These are phyloP conservation scores for Mesembrinibis cayennensis DNA, from an alignment of 2,113 vertebrate species.

Conservation along the genomic window DNA sequence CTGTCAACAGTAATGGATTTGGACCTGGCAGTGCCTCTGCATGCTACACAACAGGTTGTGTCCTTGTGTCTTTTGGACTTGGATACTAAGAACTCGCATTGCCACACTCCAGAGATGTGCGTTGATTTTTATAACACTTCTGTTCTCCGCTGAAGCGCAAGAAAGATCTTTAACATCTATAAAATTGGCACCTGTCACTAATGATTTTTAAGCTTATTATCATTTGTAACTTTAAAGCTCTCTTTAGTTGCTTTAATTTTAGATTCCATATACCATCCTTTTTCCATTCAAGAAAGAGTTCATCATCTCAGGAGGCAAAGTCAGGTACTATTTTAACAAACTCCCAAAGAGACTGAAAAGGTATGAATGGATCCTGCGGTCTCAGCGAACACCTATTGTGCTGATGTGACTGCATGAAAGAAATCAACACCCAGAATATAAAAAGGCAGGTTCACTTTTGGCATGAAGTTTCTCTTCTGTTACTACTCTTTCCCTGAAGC, in stretches of 20 bases:
- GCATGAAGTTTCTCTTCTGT: not conserved
- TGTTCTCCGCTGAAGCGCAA: not conserved
- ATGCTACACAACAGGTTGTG: not conserved
- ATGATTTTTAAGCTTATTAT: not conserved
- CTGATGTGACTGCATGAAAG: not conserved
- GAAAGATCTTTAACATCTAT: not conserved
- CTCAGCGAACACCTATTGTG: not conserved
- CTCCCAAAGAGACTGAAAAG: not conserved
- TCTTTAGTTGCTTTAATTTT: not conserved
- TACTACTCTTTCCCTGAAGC: not conserved
- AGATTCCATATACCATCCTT: not conserved
- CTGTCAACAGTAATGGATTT: not conserved
- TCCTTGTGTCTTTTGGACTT: not conserved
- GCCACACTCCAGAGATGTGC: not conserved
- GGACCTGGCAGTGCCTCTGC: not conserved
- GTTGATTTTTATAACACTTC: not conserved
- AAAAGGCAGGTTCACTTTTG: not conserved
- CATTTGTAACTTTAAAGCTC: not conserved
- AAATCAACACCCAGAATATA: not conserved
- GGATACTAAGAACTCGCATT: not conserved
- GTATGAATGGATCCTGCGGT: not conserved
- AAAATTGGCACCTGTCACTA: not conserved
- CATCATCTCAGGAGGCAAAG: not conserved
- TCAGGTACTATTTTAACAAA: not conserved
- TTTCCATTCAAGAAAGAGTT: not conserved